Evolutionary conservation across 1,140 invertebrate genomes (phyloP), one percentile per base, ranked within the genome.

Genomic region (Saccostrea glomerata): DNA sequence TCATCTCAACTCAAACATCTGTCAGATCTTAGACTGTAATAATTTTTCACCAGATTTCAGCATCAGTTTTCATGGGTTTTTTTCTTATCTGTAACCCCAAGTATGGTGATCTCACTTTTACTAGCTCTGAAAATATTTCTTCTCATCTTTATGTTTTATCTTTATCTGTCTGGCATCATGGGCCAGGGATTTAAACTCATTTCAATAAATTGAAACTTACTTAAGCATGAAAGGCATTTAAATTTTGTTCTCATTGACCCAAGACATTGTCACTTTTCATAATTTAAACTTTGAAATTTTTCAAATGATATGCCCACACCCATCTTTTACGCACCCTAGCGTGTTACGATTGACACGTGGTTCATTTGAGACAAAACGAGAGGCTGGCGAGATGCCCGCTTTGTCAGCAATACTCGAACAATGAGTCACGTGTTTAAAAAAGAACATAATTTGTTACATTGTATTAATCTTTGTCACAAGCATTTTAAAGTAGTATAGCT

Each of bases 401-500:
- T 77, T 17, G 70, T 77, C 70, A 40, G 70, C 25, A 77, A 77
- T 30, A 77, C 12, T 30, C 25, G 6, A 13, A 25, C 70, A 77
- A 77, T 77, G 70, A 77, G 70, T 77, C 70, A 77, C 70, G 70
- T 77, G 70, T 36, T 15, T 30, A 36, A 77, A 77, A 63, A 20
- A n/a, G n/a, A 47, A 47, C 47, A 47, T 5, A 47, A 47, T 47
- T 47, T 47, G 47, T 47, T 47, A 47, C 47, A 47, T 6, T 47
- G 47, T 47, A 9, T 47, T 47, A 47, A 0, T 47, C 30, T 47
- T 47, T 47, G 47, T 47, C 47, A 47, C 47, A 47, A 47, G 47
- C 5, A 47, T 47, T 47, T 3, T 47, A 47, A 47, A 47, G 30
- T 47, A 47, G 47, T 7, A 5, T 47, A 5, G 47, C 47, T 47